Base-by-base conservation (phyloP, 2,113 vertebrate species). In the Planiliza haematocheilus region DNA sequence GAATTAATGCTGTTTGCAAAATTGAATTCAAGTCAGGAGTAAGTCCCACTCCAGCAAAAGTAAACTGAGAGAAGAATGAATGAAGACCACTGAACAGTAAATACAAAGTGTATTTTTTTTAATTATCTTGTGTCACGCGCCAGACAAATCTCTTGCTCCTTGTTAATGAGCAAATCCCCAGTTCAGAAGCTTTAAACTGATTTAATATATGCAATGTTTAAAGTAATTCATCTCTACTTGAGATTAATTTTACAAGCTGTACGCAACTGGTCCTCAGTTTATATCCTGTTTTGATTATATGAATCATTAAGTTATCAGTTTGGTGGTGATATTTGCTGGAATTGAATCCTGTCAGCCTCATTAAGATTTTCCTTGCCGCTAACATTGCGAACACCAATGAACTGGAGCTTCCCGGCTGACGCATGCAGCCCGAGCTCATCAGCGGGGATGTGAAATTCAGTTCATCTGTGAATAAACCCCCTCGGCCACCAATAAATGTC, bases 281-380 rank as follows among this genome's bases (percentile, higher is more conserved):
- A 74, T 75, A 68, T 81, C 63, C 61, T 78, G 75, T 82, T 87
- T 88, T 70, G 77, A 87, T 85, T 86, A 83, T 82, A 81, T 82
- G 84, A 88, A 79, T 80, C 79, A 84, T 89, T 87, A 81, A 53
- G 55, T 80, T 71, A 82, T 73, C 70, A 79, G 76, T 80, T 82
- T 74, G 55, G 20, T 51, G 65, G 42, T 66, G 55, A 61, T 70
- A 82, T 82, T 85, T 85, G 61, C 81, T 52, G 42, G 36, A 79
- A 74, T 74, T 66, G 48, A 86, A 85, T 82, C 67, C 39, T 75
- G 45, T 62, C 62, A 38, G 82, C 41, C 58, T 86, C 83, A 86
- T 85, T 87, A 83, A 74, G 59, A 39, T 51, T 85, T 74, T 62
- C 18, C 60, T 50, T 69, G 69, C 50, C 34, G 17, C 58, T 64